Evolutionary conservation across 35 echinoderm and acorn worm species (phyloP), one percentile per base, ranked within the genome.

Genomic region (Apostichopus japonicus): DNA sequence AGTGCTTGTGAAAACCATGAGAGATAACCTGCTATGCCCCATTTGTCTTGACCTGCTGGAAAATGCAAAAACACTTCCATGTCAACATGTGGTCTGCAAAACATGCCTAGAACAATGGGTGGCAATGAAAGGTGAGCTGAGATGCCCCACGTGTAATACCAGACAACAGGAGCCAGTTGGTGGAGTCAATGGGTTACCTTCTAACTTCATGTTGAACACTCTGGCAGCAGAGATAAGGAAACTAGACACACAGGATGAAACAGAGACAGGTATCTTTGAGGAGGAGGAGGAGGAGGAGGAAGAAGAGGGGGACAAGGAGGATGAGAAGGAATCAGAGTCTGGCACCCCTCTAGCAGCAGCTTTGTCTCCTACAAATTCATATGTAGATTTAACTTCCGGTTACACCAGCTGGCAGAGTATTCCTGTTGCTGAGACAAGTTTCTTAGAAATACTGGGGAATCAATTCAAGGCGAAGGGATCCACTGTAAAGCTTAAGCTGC

Each of bases 151-250:
- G 6, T 89, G 86, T 54, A 89, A 89, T 44, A 72, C 86, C 63
- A 51, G 10, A 89, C 86, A 89, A 6, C 1, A 10, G 8, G 16
- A 25, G 62, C 86, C 86, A 23, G n/a, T 10, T 23, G 62, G 24
- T 72, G 86, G 86, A 44, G 71, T 73, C 6, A 19, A 73, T 19
- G 71, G 71, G 19, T 62, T 89, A 5, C 86, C 86, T 11, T 17
- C 59, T 53, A 89, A 89, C 24, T 72, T 89, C 51, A 24, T 33
- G 6, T 16, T 89, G 22, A 89, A 89, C 86, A 89, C 3, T 44
- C 86, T 89, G 23, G 86, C 72, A 19, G 61, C 86, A 89, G 61
- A 89, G 25, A 11, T 89, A 62, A 89, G 72, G 62, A 89, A 72
- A 53, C 21, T 89, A 10, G 23, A 89, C 13, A 89, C 16, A 52